These are phyloP conservation scores for Barypeithes pellucidus DNA, from an alignment of 2,888 invertebrate species.

Conservation along the genomic window DNA sequence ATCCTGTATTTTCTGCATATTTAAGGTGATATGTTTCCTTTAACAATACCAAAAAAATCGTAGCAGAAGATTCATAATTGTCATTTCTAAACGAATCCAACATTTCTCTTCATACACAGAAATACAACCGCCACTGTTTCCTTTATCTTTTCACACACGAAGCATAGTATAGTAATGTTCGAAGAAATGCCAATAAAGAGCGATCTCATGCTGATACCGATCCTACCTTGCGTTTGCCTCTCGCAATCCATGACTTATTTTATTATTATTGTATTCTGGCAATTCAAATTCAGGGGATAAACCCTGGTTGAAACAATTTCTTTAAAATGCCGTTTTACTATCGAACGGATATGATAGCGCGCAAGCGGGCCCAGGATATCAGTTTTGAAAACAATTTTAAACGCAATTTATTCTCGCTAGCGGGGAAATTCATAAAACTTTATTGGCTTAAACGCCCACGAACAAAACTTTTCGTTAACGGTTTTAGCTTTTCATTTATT, in stretches of 20 bases:
- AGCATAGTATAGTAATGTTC: constrained; percentile 58
- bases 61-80: too few relatives aligned
- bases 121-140: constrained; percentile 36
- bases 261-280: constrained; percentile 61
- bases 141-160: constrained; percentile 51
- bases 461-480: constrained; percentile 44
- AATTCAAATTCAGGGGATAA: constrained; percentile 52
- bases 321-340: constrained; percentile 54
- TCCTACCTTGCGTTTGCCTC: constrained; percentile 54
- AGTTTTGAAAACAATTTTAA: constrained; percentile 53
- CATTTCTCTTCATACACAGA: neutral
- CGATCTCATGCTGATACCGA: constrained; percentile 56
- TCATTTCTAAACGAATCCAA: too few relatives aligned
- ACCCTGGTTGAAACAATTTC: constrained; percentile 53
- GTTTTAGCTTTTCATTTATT: constrained; percentile 36
- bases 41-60: too few relatives aligned
- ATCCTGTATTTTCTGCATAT: too few relatives aligned
- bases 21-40: too few relatives aligned
- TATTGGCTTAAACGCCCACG: constrained; percentile 48
- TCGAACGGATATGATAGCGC: constrained; percentile 49
- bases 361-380: constrained; percentile 49
- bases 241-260: constrained; percentile 60
- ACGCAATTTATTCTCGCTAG: constrained; percentile 51
- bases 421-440: constrained; percentile 52
- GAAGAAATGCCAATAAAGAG: constrained; percentile 54